phyloP scores from a whole-genome alignment of 2,113 vertebrate genomes.

The Vidua chalybeata region DNA sequence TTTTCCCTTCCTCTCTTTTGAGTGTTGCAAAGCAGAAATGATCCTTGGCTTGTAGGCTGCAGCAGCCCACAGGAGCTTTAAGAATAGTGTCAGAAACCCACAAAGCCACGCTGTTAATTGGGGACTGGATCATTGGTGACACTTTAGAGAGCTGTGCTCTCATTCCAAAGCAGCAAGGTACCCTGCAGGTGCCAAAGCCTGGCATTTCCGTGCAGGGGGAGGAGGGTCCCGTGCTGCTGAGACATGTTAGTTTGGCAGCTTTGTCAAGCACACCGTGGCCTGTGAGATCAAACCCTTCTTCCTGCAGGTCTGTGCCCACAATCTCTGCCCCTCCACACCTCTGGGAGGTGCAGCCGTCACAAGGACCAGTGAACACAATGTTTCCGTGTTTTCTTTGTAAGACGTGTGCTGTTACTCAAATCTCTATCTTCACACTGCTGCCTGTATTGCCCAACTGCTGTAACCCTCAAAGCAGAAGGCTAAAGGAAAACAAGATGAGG shows the following conservation, averaged over 20 bases:
- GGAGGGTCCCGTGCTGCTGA: not conserved
- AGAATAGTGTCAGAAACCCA: slow-evolving; percentile 68
- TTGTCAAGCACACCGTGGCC: not conserved
- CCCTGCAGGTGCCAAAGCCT: slow-evolving; percentile 38
- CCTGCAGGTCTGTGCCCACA: not conserved
- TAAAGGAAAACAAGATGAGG: not conserved
- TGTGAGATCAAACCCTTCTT: not conserved
- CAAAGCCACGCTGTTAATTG: slow-evolving; percentile 57
- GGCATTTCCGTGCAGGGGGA: slow-evolving; percentile 26
- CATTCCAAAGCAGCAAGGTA: slow-evolving; percentile 46
- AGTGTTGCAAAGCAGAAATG: slow-evolving; percentile 55
- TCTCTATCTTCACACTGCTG: not conserved
- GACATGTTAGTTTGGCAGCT: slow-evolving; percentile 1
- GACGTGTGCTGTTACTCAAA: not conserved
- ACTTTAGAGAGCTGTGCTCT: slow-evolving; percentile 62
- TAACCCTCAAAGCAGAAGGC: not conserved
- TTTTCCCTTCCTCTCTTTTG: slow-evolving; percentile 19
- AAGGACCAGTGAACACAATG: fast-evolving
- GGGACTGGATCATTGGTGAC: slow-evolving; percentile 49
- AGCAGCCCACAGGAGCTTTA: slow-evolving; percentile 56
- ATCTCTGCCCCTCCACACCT: not conserved
- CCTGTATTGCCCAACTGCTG: not conserved
- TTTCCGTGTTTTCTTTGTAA: not conserved
- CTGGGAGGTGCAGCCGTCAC: fast-evolving
- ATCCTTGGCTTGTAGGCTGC: slow-evolving; percentile 60